Evolutionary conservation across 1,140 invertebrate genomes (phyloP).

Genomic region (Drosophila aff.): DNA sequence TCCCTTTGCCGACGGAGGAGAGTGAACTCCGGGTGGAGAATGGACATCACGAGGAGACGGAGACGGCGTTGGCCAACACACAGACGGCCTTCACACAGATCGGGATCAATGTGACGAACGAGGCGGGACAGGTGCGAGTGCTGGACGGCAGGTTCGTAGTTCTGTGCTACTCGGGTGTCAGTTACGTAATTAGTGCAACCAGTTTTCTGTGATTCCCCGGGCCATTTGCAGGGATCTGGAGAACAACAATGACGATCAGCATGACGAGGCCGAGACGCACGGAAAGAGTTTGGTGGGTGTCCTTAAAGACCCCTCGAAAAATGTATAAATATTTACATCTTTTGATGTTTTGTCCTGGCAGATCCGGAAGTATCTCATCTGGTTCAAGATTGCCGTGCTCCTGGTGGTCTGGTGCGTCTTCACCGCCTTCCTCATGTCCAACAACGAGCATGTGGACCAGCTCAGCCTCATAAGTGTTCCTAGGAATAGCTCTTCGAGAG

Average conservation of each 20-base stretch:
- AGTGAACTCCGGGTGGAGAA: conserved; percentile 41
- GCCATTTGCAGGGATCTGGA: conserved; percentile 73
- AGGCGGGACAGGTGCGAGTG: conserved; percentile 77
- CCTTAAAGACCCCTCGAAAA: too few relatives aligned
- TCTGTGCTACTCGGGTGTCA: conserved; percentile 66
- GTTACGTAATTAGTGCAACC: conserved; percentile 83
- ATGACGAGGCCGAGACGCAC: conserved; percentile 68
- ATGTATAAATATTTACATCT: background rate
- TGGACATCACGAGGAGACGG: conserved; percentile 58
- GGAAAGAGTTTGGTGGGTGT: conserved; percentile 51
- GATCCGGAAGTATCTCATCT: conserved; percentile 75
- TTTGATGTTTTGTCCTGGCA: conserved; percentile 9
- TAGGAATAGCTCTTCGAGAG: conserved; percentile 70
- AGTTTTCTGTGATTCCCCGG: conserved; percentile 77
- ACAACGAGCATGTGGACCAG: conserved; percentile 88
- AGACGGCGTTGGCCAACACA: conserved; percentile 30
- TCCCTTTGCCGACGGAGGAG: conserved; percentile 67
- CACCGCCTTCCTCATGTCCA: conserved; percentile 88
- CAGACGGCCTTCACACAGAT: conserved; percentile 72
- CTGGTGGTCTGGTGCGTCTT: conserved; percentile 87
- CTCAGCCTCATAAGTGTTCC: conserved; percentile 88
- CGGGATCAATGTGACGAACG: conserved; percentile 84
- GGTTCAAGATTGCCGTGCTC: conserved; percentile 85
- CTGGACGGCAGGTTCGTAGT: conserved; percentile 82
- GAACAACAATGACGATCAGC: conserved; percentile 82